phyloP scores from a whole-genome alignment of 2,888 invertebrate genomes.

The Panopea generosa region DNA sequence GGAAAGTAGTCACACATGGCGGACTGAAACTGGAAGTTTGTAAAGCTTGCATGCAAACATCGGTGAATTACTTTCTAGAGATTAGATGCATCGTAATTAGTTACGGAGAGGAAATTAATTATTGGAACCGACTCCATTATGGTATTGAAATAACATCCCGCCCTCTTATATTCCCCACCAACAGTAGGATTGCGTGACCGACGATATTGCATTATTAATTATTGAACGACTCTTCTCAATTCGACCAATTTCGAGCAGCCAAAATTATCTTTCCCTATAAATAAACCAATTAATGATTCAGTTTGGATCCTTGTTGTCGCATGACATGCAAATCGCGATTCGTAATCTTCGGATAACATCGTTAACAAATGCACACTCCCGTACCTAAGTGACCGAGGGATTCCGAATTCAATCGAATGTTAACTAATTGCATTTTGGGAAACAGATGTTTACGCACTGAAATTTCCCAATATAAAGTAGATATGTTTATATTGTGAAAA shows the following conservation, averaged over 20 bases:
- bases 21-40: too few species aligned
- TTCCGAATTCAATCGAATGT: slow-evolving; percentile 23
- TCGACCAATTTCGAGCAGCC: slow-evolving; percentile 38
- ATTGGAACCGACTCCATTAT: slow-evolving; percentile 7
- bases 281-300: slow-evolving; percentile 34
- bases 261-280: slow-evolving; percentile 30
- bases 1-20: too few species aligned
- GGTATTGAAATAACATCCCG: slow-evolving; percentile 19
- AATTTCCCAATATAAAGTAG: slow-evolving; percentile 14
- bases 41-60: too few species aligned
- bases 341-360: not conserved
- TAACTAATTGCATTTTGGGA: not conserved
- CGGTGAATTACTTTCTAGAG: too few species aligned
- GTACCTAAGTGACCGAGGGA: slow-evolving; percentile 15
- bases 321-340: not conserved
- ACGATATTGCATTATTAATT: slow-evolving; percentile 58
- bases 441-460: slow-evolving; percentile 13
- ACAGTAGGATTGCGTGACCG: slow-evolving; percentile 41
- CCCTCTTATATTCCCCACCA: too few species aligned
- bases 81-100: too few species aligned
- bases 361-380: slow-evolving; percentile 1
- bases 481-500: slow-evolving; percentile 45
- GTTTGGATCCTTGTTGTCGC: slow-evolving; percentile 13
- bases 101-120: slow-evolving; percentile 18
- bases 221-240: slow-evolving; percentile 51